Base-by-base conservation (phyloP, 2,888 invertebrate species). In the Strigamia crassipes region DNA sequence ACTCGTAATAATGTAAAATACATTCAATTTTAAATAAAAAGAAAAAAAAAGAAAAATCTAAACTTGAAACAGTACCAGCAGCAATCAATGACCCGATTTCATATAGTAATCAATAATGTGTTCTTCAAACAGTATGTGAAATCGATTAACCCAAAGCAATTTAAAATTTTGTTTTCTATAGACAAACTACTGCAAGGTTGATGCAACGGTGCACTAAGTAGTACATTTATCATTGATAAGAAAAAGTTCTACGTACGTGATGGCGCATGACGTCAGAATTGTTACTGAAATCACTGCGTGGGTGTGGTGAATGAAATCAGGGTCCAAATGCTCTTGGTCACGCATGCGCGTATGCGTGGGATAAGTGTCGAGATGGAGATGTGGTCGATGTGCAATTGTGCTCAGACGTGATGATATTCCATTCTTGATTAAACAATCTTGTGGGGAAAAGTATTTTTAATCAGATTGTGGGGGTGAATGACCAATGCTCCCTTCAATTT, bases 331-430 rank as follows among this genome's bases (percentile, higher is more conserved):
- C 23, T 66, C 27, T 27, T 31, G 31, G 66, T 12, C 66, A 66
- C 66, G 66, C 66, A 66, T 66, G 66, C 66, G 66, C 66, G 27
- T 15, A 27, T 23, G 2, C 66, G 23, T 31, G 66, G 31, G 66
- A 66, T 51, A 66, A 66, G 27, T 23, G 66, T 6, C 23, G 23
- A 10, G 66, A 51, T 2, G 51, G 51, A 31, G 31, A 66, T 31
- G 66, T 27, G 66, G 66, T 66, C 66, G 66, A 66, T 66, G 66
- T 27, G 66, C 66, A 66, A 23, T 27, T 66, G 66, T n/a, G 10
- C 31, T 23, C 5, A 1, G 66, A 15, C 6, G 10, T 66, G 51
- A 66, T 27, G 15, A 18, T 5, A 12, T 66, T 66, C 23, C 27
- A 66, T 66, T 34, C 34, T 34, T 6, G 34, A 34, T 34, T 34